Evolutionary conservation across 2,113 vertebrate genomes (phyloP).

Genomic region (Leucopsar rothschildi): DNA sequence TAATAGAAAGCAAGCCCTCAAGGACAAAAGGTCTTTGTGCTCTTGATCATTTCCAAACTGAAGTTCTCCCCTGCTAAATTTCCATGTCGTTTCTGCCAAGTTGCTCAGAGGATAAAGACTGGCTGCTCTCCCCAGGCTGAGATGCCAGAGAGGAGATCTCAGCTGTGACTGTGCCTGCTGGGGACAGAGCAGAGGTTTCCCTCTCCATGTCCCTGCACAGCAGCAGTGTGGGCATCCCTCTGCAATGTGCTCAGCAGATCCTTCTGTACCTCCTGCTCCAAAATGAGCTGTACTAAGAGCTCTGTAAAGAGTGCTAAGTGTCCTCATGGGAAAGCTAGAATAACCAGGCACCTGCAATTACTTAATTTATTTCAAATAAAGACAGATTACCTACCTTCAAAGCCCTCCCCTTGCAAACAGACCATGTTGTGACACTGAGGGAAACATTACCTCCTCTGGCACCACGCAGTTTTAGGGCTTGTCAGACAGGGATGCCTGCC

Average conservation of each 20-base stretch:
- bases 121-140: background rate
- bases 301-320: background rate
- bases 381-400: background rate
- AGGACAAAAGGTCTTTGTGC: background rate
- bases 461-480: fast-evolving
- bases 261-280: background rate
- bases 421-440: background rate
- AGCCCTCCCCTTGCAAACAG: background rate
- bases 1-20: background rate
- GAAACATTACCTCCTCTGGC: background rate
- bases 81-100: background rate
- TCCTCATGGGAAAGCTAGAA: background rate
- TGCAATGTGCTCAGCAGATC: background rate
- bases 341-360: background rate
- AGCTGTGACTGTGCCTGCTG: background rate
- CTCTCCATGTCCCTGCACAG: background rate
- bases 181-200: background rate
- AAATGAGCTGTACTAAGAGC: background rate
- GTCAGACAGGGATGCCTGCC: background rate
- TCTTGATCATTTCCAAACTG: background rate
- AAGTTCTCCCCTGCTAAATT: background rate
- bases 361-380: background rate
- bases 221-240: background rate
- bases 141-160: background rate
- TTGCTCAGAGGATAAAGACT: background rate